Base-by-base conservation (phyloP, 2,888 invertebrate species). In the Halocaridina rubra region DNA sequence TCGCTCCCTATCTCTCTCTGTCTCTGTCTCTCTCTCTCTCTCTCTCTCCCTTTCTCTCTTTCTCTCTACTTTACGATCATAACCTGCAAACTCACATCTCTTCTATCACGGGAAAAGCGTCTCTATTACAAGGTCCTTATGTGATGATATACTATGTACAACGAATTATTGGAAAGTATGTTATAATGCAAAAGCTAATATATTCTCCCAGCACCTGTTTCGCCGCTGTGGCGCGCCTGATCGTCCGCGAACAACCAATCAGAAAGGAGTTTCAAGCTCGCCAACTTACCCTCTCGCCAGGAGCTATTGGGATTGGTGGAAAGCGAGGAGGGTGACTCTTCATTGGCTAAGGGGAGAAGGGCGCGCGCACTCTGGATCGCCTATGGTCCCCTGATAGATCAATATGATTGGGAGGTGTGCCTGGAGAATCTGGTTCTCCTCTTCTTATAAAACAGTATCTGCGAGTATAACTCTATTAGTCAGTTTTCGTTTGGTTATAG, bases 401-500 rank as follows among this genome's bases (percentile, higher is more conserved):
- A 87, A 87, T 87, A 87, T 81, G 85, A 85, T 81, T 85, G 85
- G 87, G 81, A 85, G 87, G 87, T 80, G 80, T 76, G 80, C 77
- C 86, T 67, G 71, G 81, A 86, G 85, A 87, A 87, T 87, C 87
- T 87, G 87, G 87, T 72, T 39, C 69, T 22, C 61, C 67, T 85
- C 87, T 81, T 87, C 87, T 87, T 87, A 87, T 87, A 87, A 87
- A 87, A 87, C 87, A 87, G 87, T 87, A 87, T 87, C 87, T 87
- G 85, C 81, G 87, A 87, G 87, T 76, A 87, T 87, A 87, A 87
- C 87, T 85, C 85, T 87, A 87, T 87, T 87, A 87, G 87, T 87
- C 87, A 87, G 87, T 87, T 87, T 87, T 87, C 87, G 87, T 87
- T 87, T 87, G 87, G 87, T 87, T 87, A 87, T 87, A 85, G 82